These are phyloP conservation scores for Scalopus aquaticus DNA, from an alignment of 2,113 vertebrate genomes.

Conservation along the genomic window DNA sequence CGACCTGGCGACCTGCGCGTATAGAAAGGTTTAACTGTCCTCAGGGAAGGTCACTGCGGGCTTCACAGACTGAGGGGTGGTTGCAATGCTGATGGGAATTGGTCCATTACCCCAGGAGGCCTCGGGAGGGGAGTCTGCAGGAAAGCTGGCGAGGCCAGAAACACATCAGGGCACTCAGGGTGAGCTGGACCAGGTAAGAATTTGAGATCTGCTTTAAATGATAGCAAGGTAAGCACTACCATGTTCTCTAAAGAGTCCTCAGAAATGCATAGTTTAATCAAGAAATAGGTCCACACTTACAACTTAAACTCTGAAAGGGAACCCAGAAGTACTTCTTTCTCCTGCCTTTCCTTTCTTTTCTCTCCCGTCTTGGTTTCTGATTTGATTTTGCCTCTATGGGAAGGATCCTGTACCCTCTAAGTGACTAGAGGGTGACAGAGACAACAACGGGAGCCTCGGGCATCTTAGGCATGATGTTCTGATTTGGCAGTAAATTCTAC, in stretches of 20 bases:
- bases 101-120: background rate
- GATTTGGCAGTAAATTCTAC: background rate
- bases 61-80: background rate
- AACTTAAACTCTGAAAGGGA: background rate
- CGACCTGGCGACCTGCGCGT: no score
- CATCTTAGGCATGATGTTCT: rapidly evolving
- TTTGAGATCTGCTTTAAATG: background rate
- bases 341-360: background rate
- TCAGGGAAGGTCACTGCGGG: background rate
- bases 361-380: background rate
- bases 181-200: background rate
- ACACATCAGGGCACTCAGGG: background rate
- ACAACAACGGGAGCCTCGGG: background rate
- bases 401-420: background rate
- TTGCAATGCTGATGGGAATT: background rate
- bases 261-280: background rate
- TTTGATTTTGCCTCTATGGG: background rate
- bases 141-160: background rate
- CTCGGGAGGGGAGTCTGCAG: background rate
- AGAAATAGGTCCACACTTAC: background rate
- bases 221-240: background rate
- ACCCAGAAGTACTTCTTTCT: background rate
- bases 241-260: background rate
- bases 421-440: background rate
- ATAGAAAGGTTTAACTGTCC: background rate